Conservation (phyloP, 2,888 invertebrate genomes). For the Patella depressa region DNA sequence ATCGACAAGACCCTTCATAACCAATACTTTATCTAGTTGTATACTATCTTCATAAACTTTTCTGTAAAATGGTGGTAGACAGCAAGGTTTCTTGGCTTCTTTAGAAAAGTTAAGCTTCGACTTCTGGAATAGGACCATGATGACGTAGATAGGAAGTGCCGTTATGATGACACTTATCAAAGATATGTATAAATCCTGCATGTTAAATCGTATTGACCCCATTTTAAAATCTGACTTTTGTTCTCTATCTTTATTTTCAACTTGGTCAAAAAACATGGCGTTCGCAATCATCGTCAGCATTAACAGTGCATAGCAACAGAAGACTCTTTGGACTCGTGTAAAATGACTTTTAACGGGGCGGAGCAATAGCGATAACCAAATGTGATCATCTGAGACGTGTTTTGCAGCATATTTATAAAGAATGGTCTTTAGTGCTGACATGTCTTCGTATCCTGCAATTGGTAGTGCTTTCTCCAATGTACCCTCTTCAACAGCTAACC, state of each 20-base stretch:
- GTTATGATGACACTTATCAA: conserved; percentile 22
- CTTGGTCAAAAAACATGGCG: conserved; percentile 38
- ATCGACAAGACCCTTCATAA: conserved; percentile 17
- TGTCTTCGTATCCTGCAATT: too few species aligned
- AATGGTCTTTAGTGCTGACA: too few species aligned
- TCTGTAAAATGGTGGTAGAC: conserved; percentile 13
- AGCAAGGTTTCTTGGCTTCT: conserved; percentile 4
- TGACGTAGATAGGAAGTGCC: conserved; percentile 17
- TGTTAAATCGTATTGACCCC: conserved; percentile 30
- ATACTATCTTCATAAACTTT: conserved; percentile 14
- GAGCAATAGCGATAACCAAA: too few species aligned
- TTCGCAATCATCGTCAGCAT: conserved; percentile 41
- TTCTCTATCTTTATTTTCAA: conserved; percentile 21
- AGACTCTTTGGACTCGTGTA: conserved; percentile 35
- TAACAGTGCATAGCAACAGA: conserved; percentile 34
- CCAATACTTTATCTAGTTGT: conserved; percentile 10
- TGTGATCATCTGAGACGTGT: too few species aligned
- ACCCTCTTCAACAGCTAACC: too few species aligned
- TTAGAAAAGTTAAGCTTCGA: conserved; percentile 14
- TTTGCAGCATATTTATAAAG: too few species aligned
- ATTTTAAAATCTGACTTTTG: conserved; percentile 23
- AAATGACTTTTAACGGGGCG: too few species aligned
- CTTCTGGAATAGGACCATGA: conserved; percentile 31
- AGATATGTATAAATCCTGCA: conserved; percentile 28
- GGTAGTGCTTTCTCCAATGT: too few species aligned